Evolutionary conservation across 2,888 invertebrate species (phyloP), one percentile per base, ranked within the genome.

Genomic region (Caenorhabditis sinica): DNA sequence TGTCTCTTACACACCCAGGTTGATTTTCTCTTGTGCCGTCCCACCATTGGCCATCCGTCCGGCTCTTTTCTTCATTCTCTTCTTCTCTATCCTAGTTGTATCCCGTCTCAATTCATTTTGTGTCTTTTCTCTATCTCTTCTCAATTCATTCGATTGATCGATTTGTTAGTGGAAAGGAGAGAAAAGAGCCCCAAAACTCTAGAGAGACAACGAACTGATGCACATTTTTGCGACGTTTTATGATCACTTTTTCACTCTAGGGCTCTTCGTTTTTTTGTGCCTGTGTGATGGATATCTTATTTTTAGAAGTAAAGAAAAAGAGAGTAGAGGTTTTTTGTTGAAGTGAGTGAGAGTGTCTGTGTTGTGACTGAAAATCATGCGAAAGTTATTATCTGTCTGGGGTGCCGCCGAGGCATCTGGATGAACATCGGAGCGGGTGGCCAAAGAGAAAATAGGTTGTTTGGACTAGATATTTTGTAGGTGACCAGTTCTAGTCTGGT

Each of bases 121-220:
- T 69, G 23, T 69, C 53, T 68, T 53, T 69, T 40, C 33, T 36
- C 53, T 17, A 11, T 33, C 53, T 36, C 36, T 53, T 28, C 20
- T n/a, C 40, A n/a, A 33, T 43, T 45, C 43, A n/a, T 43, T 49
- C 56, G 56, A 69, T 69, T 69, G 69, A 69, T 69, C 69, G 69
- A 69, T 69, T 69, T 69, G 56, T 66, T 66, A 68, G 68, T 0
- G 4, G 13, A 20, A 65, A n/a, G 33, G 20, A 20, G n/a, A 13
- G 40, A 6, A 36, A 4, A 36, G 33, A 36, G 33, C n/a, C n/a
- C n/a, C n/a, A 9, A 36, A 9, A 36, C 33, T 36, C 33, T 36
- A 36, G 33, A 28, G 17, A 30, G n/a, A 25, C 8, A 13, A 23
- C 11, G 63, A 65, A 40, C 63, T 25, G 43, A 45, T 25, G 45